Evolutionary conservation across 1,140 invertebrate species (phyloP).

Genomic region (Lepidurus arcticus): DNA sequence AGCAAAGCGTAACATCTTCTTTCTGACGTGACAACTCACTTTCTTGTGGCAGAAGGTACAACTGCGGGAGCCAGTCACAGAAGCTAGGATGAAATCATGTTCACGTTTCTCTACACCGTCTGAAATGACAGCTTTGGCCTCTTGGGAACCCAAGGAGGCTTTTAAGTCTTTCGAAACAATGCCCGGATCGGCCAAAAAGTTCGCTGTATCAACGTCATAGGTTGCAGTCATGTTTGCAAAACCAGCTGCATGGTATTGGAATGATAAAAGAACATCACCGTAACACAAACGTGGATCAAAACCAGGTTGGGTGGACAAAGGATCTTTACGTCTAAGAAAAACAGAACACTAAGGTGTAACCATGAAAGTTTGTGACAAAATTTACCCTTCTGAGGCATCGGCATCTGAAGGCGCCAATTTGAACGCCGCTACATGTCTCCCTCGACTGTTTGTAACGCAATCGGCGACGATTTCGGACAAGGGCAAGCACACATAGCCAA

Average conservation of each 20-base stretch:
- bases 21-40: constrained; percentile 48
- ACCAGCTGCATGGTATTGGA: constrained; percentile 50
- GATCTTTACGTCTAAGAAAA: constrained; percentile 42
- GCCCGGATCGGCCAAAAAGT: constrained; percentile 10
- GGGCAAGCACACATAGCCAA: constrained; percentile 75
- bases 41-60: constrained; percentile 90
- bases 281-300: constrained; percentile 85
- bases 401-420: constrained; percentile 61
- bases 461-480: constrained; percentile 66
- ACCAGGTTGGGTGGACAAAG: constrained; percentile 66
- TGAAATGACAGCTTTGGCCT: constrained; percentile 29
- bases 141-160: constrained; percentile 34
- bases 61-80: constrained; percentile 77
- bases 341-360: not conserved
- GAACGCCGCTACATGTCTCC: constrained; percentile 58
- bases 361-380: constrained; percentile 48
- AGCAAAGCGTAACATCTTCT: not conserved
- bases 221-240: constrained; percentile 35
- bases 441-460: constrained; percentile 70
- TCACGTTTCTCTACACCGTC: constrained; percentile 25
- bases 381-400: constrained; percentile 49
- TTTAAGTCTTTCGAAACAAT: constrained; percentile 38
- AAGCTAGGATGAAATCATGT: constrained; percentile 74
- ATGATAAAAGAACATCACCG: constrained; percentile 80
- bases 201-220: constrained; percentile 34